Percentiles rank a stretch among this genome's conserved stretches.
Conservation (phyloP, 2,888 invertebrate species). For the Lycophotia porphyrea region DNA sequence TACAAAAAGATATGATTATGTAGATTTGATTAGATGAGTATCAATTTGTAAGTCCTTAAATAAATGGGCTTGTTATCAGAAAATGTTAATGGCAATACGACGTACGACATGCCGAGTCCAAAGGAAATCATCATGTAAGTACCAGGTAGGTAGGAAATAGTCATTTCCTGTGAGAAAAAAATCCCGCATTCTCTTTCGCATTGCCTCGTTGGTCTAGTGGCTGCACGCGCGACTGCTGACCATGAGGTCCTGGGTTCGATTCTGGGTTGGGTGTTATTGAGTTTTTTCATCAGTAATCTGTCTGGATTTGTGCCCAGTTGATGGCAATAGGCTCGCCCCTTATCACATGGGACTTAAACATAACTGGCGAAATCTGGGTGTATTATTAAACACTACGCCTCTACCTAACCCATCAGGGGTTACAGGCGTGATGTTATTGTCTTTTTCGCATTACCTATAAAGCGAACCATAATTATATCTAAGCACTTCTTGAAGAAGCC, state of each 20-base stretch:
- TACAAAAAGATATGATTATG: not conserved
- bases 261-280: too few species aligned
- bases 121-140: not conserved
- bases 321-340: too few species aligned
- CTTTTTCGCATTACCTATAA: not conserved
- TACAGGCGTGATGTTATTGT: too few species aligned
- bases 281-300: too few species aligned
- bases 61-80: not conserved
- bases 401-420: too few species aligned
- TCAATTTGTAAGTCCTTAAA: conserved; percentile 11
- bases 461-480: not conserved
- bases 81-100: not conserved
- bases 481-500: not conserved
- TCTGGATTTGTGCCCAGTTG: too few species aligned
- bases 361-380: too few species aligned
- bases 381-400: too few species aligned
- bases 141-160: too few species aligned
- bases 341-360: too few species aligned
- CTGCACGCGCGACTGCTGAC: too few species aligned
- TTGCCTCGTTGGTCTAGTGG: not conserved
- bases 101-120: not conserved
- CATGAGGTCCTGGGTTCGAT: too few species aligned
- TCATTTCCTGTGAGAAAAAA: conserved; percentile 11
- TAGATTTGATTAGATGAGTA: conserved; percentile 18
- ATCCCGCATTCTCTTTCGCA: not conserved